Percentiles rank a stretch among this genome's conserved stretches.
These are phyloP conservation scores for Pollicipes pollicipes DNA, from an alignment of 1,140 invertebrate genomes.

Conservation along the genomic window DNA sequence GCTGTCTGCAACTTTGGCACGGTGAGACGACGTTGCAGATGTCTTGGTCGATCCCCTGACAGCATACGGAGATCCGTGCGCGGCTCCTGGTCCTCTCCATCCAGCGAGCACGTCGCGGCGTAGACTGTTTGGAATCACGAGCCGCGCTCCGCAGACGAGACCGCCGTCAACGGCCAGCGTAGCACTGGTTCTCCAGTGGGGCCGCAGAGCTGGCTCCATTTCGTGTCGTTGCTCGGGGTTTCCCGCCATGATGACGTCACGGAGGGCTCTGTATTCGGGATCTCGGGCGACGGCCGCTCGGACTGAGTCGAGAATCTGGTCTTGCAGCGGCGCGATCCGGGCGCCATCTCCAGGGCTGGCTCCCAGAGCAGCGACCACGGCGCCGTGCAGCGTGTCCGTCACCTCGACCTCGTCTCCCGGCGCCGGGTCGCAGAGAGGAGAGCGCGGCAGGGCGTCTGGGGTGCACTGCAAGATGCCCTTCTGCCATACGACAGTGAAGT, in stretches of 20 bases:
- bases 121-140: too few relatives aligned
- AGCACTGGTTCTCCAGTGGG: slow-evolving; percentile 1
- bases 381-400: neutral
- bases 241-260: slow-evolving; percentile 6
- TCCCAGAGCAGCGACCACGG: slow-evolving; percentile 4
- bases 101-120: slow-evolving; percentile 5
- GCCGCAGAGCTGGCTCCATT: too few relatives aligned
- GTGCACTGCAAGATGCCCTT: slow-evolving; percentile 9
- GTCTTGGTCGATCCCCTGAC: slow-evolving; percentile 5
- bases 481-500: slow-evolving; percentile 12
- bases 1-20: neutral
- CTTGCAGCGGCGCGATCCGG: neutral
- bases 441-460: slow-evolving; percentile 11
- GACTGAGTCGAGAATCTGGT: slow-evolving; percentile 3
- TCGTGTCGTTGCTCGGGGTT: neutral
- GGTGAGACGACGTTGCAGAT: neutral
- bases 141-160: neutral
- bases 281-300: slow-evolving; percentile 2
- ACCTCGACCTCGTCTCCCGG: slow-evolving; percentile 7
- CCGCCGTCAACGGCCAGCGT: slow-evolving; percentile 9
- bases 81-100: neutral
- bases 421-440: slow-evolving; percentile 8
- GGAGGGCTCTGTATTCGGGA: neutral
- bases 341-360: slow-evolving; percentile 4
- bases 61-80: neutral